Conservation (phyloP, 2,888 invertebrate genomes). For the Drosophila meridionalis region DNA sequence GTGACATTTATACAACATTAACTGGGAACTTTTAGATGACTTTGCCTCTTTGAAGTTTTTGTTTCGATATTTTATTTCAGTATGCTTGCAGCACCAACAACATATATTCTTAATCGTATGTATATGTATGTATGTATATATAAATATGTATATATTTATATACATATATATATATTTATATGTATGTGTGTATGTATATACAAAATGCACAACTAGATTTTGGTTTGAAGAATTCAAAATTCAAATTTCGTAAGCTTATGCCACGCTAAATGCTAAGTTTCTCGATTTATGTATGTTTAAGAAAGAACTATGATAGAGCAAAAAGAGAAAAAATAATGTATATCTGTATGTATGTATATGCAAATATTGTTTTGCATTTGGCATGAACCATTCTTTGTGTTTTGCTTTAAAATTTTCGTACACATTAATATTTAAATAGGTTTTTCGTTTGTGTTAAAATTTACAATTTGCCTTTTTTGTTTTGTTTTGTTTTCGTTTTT, state of each 20-base stretch:
- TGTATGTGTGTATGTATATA: slow-evolving; percentile 61
- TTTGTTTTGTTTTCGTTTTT: slow-evolving; percentile 14
- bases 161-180: slow-evolving; percentile 33
- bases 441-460: slow-evolving; percentile 43
- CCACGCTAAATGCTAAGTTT: slow-evolving; percentile 60
- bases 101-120: slow-evolving; percentile 45
- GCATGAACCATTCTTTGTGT: slow-evolving; percentile 65
- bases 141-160: slow-evolving; percentile 4
- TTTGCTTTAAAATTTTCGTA: slow-evolving; percentile 65
- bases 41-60: slow-evolving; percentile 35
- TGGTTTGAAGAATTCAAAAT: slow-evolving; percentile 66
- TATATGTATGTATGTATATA: slow-evolving; percentile 11
- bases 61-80: slow-evolving; percentile 54
- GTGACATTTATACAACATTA: slow-evolving; percentile 65
- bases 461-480: slow-evolving; percentile 29
- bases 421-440: slow-evolving; percentile 53
- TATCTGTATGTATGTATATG: slow-evolving; percentile 34
- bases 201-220: slow-evolving; percentile 77
- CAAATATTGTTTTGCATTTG: slow-evolving; percentile 64
- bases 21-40: slow-evolving; percentile 56
- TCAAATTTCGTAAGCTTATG: slow-evolving; percentile 50
- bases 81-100: slow-evolving; percentile 77
- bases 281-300: slow-evolving; percentile 44
- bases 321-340: slow-evolving; percentile 41
- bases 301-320: slow-evolving; percentile 56